These are phyloP conservation scores for Anisognathus igniventris DNA, from an alignment of 2,797 vertebrate genomes.

Conservation along the genomic window DNA sequence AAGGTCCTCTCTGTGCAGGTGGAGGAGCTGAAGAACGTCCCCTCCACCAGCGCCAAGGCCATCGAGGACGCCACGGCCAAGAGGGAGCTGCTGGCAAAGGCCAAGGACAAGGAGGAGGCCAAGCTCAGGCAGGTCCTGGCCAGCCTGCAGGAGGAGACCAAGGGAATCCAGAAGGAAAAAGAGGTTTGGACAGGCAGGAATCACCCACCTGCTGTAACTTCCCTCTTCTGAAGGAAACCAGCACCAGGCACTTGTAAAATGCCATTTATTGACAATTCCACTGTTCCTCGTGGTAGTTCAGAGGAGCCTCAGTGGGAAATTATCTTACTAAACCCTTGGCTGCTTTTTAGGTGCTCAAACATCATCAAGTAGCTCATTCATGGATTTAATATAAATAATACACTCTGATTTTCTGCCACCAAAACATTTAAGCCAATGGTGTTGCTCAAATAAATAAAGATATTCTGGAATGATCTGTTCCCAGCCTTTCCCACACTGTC, in stretches of 20 bases:
- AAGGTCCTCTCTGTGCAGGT: conserved; percentile 70
- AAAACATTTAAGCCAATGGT: not conserved
- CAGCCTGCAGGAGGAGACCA: conserved; percentile 90
- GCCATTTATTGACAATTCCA: not conserved
- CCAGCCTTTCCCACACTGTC: not conserved
- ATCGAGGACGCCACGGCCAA: conserved; percentile 81
- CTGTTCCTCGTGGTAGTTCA: not conserved
- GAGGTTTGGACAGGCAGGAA: conserved; percentile 77
- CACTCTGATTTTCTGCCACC: not conserved
- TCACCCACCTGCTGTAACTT: not conserved
- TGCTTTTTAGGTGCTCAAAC: not conserved
- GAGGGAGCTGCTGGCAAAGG: conserved; percentile 82
- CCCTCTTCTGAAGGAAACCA: accelerated
- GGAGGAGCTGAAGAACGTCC: conserved; percentile 83
- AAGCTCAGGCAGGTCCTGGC: conserved; percentile 88
- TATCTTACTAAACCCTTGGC: not conserved
- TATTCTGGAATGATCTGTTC: not conserved
- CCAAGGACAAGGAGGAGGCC: conserved; percentile 84
- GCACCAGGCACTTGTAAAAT: not conserved
- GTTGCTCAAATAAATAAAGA: not conserved
- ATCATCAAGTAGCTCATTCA: not conserved
- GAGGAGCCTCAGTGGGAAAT: not conserved
- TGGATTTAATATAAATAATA: not conserved
- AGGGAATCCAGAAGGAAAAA: conserved; percentile 88
- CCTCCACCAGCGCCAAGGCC: conserved; percentile 77